phyloP scores from a whole-genome alignment of 92 coral and sea anemone genomes.

The Actinernus sp. region DNA sequence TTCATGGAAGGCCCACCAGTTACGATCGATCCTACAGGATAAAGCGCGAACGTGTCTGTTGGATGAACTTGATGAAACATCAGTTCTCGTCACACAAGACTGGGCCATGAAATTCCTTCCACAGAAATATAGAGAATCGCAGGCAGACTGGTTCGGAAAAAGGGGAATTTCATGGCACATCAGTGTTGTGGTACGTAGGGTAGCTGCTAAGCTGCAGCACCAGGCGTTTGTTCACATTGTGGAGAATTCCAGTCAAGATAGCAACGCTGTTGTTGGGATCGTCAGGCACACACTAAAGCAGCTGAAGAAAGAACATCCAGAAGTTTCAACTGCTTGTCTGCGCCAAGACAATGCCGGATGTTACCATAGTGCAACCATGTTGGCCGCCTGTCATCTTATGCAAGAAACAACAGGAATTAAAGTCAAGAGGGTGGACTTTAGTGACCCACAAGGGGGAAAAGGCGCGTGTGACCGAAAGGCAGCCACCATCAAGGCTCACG shows the following conservation, averaged over 20 bases:
- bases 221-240: slow-evolving; percentile 24
- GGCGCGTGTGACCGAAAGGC: slow-evolving; percentile 53
- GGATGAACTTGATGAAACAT: slow-evolving; percentile 11
- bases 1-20: slow-evolving; percentile 48
- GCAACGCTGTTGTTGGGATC: slow-evolving; percentile 24
- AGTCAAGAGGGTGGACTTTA: slow-evolving; percentile 34
- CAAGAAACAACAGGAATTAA: slow-evolving; percentile 27
- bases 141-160: slow-evolving; percentile 46
- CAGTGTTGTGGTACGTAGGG: slow-evolving; percentile 22
- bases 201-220: not conserved
- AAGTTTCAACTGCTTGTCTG: slow-evolving; percentile 24
- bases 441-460: slow-evolving; percentile 65
- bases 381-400: slow-evolving; percentile 21
- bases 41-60: slow-evolving; percentile 18
- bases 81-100: slow-evolving; percentile 11
- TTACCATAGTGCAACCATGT: slow-evolving; percentile 33
- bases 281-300: slow-evolving; percentile 6
- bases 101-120: slow-evolving; percentile 47
- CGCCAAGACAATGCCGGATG: slow-evolving; percentile 54
- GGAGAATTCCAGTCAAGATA: slow-evolving; percentile 30
- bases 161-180: slow-evolving; percentile 49
- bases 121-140: slow-evolving; percentile 37
- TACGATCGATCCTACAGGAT: slow-evolving; percentile 41
- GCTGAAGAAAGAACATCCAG: slow-evolving; percentile 34
- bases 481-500: slow-evolving; percentile 60